These are phyloP conservation scores for Todiramphus chloris DNA, from an alignment of 2,113 vertebrate genomes.

Conservation along the genomic window DNA sequence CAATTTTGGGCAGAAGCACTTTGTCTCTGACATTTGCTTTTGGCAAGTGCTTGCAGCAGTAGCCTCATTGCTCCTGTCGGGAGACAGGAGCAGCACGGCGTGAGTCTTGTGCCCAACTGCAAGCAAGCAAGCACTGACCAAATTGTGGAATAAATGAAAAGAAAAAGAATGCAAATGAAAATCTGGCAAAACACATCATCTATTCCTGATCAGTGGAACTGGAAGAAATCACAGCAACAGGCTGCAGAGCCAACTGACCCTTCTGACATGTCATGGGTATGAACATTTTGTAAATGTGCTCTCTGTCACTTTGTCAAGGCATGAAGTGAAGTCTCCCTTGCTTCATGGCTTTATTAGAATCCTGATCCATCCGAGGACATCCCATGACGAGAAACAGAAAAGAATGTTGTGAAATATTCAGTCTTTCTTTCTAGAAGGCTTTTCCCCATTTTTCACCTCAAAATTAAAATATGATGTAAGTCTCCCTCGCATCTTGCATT, in stretches of 20 bases:
- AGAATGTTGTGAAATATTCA: not conserved
- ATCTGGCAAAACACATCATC: not conserved
- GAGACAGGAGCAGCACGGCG: accelerated
- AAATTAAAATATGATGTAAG: not conserved
- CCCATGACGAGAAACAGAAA: not conserved
- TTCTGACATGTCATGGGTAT: not conserved
- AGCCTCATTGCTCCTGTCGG: not conserved
- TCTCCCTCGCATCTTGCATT: not conserved
- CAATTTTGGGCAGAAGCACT: not conserved
- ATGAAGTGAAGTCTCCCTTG: not conserved
- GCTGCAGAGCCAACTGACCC: not conserved
- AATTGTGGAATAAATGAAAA: not conserved
- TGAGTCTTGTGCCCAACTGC: not conserved
- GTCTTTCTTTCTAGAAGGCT: not conserved
- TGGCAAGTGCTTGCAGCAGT: not conserved
- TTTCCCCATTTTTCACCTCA: not conserved
- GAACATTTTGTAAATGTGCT: not conserved
- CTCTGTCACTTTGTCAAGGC: not conserved
- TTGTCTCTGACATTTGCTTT: not conserved
- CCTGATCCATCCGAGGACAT: not conserved
- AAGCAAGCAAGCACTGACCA: accelerated
- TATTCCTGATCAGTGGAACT: not conserved
- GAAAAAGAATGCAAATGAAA: not conserved
- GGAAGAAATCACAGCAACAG: not conserved
- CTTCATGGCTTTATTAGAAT: not conserved